phyloP scores from a whole-genome alignment of 1,140 invertebrate species.

The Eufriesea mexicana region DNA sequence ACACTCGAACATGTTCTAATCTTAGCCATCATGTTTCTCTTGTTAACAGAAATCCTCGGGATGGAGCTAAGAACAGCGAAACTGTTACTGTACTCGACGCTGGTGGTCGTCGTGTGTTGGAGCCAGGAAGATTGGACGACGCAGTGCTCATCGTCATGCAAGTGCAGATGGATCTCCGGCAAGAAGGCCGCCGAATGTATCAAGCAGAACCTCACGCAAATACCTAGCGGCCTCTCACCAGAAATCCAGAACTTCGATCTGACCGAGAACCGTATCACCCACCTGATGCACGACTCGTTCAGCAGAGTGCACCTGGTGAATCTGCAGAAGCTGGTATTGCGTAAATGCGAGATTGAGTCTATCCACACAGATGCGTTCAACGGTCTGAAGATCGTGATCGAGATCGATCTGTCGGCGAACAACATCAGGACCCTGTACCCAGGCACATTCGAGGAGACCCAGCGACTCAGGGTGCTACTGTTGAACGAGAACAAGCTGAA shows the following conservation, averaged over 20 bases:
- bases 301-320: conserved; percentile 87
- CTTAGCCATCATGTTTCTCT: conserved; percentile 33
- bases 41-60: conserved; percentile 66
- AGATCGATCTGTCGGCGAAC: conserved; percentile 92
- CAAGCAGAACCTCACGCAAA: conserved; percentile 84
- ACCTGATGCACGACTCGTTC: conserved; percentile 87
- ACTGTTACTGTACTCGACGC: conserved; percentile 62
- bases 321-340: conserved; percentile 90
- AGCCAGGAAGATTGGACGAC: conserved; percentile 83
- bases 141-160: conserved; percentile 84
- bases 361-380: conserved; percentile 89
- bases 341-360: conserved; percentile 87
- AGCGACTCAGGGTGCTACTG: conserved; percentile 86
- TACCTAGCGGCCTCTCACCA: conserved; percentile 87
- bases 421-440: conserved; percentile 86
- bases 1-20: conserved; percentile 48
- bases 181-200: conserved; percentile 92
- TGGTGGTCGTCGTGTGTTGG: conserved; percentile 60
- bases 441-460: conserved; percentile 87
- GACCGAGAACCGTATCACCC: conserved; percentile 86
- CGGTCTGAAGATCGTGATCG: conserved; percentile 90
- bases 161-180: conserved; percentile 90
- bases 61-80: conserved; percentile 68
- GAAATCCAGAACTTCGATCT: conserved; percentile 91
- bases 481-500: conserved; percentile 89